These are phyloP conservation scores for Gonatopus flavifemur DNA, from an alignment of 1,140 invertebrate genomes.

Conservation along the genomic window DNA sequence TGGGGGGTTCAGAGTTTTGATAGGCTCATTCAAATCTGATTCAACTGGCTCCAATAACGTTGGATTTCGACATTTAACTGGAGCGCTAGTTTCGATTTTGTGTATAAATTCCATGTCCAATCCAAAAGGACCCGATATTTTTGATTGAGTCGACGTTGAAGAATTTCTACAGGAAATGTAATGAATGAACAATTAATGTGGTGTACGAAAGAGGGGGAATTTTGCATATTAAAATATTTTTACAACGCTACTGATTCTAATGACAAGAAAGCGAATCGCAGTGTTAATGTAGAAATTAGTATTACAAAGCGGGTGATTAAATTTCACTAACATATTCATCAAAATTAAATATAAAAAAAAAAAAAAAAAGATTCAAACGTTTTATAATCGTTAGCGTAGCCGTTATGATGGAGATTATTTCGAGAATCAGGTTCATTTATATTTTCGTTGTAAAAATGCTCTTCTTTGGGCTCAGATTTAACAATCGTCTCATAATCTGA, in stretches of 20 bases:
- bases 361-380: constrained; percentile 19
- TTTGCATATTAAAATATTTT: background rate
- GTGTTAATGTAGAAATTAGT: no score
- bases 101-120: constrained; percentile 70
- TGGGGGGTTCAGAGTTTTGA: constrained; percentile 29
- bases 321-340: constrained; percentile 6
- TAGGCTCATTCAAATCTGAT: constrained; percentile 39
- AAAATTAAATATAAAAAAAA: constrained; percentile 7
- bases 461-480: no score
- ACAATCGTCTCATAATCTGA: no score
- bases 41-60: constrained; percentile 57
- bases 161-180: constrained; percentile 37
- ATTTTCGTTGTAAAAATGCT: no score
- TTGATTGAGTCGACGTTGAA: constrained; percentile 44
- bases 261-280: no score
- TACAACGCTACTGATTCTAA: no score
- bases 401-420: constrained; percentile 1
- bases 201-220: no score
- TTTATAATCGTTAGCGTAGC: constrained; percentile 12
- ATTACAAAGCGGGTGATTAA: background rate
- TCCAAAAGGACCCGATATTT: constrained; percentile 68
- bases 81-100: constrained; percentile 58
- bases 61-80: constrained; percentile 51
- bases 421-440: background rate
- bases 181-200: background rate